Evolutionary conservation across 2,113 vertebrate genomes (phyloP).

Genomic region (Rhinolophus ferrumequinum): DNA sequence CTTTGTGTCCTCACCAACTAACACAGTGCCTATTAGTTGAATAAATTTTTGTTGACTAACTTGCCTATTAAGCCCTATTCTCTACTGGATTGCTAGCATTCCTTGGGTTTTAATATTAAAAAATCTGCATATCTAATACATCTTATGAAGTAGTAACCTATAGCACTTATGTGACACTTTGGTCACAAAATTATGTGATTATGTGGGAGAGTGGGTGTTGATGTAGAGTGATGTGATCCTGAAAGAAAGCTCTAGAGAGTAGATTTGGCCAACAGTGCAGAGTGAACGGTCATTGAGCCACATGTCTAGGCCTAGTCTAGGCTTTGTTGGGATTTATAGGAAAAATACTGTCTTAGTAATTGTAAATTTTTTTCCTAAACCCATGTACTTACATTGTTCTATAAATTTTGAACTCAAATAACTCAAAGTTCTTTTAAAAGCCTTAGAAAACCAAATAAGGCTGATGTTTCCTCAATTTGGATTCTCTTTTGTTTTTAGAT

Average conservation of each 20-base stretch:
- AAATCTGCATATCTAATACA: background rate
- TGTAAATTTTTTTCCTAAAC: background rate
- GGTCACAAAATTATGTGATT: background rate
- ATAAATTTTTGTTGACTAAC: background rate
- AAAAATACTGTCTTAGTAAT: background rate
- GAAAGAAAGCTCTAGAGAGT: background rate
- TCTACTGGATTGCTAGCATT: background rate
- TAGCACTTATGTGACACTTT: background rate
- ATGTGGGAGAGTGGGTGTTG: background rate
- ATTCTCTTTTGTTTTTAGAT: slow-evolving; percentile 24
- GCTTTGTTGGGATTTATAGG: background rate
- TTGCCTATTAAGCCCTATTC: background rate
- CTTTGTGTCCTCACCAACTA: background rate
- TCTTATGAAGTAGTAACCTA: background rate
- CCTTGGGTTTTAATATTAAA: background rate
- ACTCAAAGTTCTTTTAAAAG: background rate
- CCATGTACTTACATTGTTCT: background rate
- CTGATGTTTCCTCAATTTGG: background rate
- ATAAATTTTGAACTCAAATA: background rate
- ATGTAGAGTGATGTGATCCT: background rate
- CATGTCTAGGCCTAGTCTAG: background rate
- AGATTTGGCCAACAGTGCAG: background rate
- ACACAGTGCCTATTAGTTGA: background rate
- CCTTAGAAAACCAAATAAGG: background rate
- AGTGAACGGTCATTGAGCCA: background rate